Base-by-base conservation (phyloP, 2,113 vertebrate genomes). In the Pseudopipra pipra region DNA sequence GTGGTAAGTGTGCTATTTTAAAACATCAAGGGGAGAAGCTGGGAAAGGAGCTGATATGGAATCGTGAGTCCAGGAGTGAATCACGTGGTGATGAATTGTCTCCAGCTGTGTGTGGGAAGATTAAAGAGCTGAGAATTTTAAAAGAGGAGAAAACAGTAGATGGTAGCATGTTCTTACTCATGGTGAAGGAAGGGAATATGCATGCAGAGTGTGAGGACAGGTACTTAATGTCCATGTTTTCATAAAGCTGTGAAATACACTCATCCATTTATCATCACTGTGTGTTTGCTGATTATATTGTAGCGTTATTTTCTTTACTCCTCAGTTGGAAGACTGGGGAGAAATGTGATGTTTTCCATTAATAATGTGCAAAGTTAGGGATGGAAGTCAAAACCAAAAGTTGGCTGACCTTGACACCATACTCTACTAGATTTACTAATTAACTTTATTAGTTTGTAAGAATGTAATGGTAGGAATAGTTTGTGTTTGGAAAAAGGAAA, bases 61-160 rank as follows among this genome's bases (percentile, higher is more conserved):
- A 74, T 90, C 9, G 5, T 52, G 85, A 81, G 66, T 75, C 62
- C 70, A 55, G 61, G 83, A 95, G 58, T 96, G 95, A 96, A 68
- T 97, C 96, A 90, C 41, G 75, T 0, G 0, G 12, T 87, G 73
- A 39, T 88, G 74, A 54, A 85, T 91, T 82, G 92, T 93, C 71
- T 96, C 81, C 70, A 87, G 89, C 89, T 78, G 75, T 80, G 74
- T 35, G 81, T 93, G 87, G 96, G 91, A 94, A 89, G 87, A 91
- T 93, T 37, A 76, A 94, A 87, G 65, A 52, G 41, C 30, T 58
- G 70, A n/a, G 76, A 54, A 35, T 61, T 81, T 81, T 46, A 39
- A 59, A 62, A 51, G 56, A 61, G 72, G 71, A 90, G 85, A 81
- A 84, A 12, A 62, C 13, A 6, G 65, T 78, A 75, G 92, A 68